These are phyloP conservation scores for Ammodramus savannarum DNA, from an alignment of 2,113 vertebrate species.

Conservation along the genomic window DNA sequence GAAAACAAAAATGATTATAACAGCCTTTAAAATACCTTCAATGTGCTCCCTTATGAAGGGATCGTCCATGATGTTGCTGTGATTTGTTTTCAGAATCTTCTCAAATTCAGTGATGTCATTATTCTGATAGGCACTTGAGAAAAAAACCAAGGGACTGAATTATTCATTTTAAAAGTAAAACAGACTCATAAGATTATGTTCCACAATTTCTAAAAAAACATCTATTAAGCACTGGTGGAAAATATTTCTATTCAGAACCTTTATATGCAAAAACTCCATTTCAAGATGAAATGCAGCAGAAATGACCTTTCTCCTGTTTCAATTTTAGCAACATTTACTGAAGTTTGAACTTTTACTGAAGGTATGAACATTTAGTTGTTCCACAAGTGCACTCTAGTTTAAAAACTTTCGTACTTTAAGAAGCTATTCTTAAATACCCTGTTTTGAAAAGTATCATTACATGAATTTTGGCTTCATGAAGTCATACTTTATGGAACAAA, in stretches of 20 bases:
- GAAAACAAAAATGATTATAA: neutral
- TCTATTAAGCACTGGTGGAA: neutral
- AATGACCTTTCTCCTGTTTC: neutral
- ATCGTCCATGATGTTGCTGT: slow-evolving; percentile 99
- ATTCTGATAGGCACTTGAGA: slow-evolving; percentile 97
- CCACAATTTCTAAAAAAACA: neutral
- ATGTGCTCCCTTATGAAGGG: slow-evolving; percentile 99
- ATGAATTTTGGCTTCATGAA: neutral
- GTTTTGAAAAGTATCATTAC: neutral
- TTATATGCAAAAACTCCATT: neutral
- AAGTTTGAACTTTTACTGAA: neutral
- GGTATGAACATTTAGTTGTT: neutral
- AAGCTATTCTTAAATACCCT: neutral
- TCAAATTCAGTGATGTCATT: slow-evolving; percentile 99
- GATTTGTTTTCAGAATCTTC: slow-evolving; percentile 99
- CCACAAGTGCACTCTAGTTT: neutral
- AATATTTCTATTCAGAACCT: neutral
- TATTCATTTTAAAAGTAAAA: neutral
- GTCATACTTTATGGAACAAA: neutral
- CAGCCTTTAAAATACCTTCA: slow-evolving; percentile 81
- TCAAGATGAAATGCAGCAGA: neutral
- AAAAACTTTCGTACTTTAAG: neutral
- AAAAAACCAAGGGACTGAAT: neutral
- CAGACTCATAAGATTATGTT: neutral
- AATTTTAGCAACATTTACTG: neutral